Percentiles rank a stretch among this genome's conserved stretches.
Evolutionary conservation across 2,888 invertebrate genomes (phyloP).

Genomic region (Lasius fuliginosus): DNA sequence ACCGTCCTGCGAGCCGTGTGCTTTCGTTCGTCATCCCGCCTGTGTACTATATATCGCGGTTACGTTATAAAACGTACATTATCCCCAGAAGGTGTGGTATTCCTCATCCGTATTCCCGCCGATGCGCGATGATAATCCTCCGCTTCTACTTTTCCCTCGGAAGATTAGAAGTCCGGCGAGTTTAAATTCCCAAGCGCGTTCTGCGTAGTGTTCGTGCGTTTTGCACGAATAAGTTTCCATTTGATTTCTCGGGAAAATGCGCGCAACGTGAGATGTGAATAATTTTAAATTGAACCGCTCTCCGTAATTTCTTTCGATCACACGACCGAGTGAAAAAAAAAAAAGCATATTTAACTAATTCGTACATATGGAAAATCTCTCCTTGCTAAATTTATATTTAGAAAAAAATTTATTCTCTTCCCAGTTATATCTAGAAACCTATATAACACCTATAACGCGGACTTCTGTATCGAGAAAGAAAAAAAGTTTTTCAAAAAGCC

Average conservation of each 20-base stretch:
- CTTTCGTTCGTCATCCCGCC: slow-evolving; percentile 15
- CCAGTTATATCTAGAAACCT: neutral
- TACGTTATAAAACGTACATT: slow-evolving; percentile 9
- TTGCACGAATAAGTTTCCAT: neutral
- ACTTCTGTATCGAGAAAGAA: neutral
- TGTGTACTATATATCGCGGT: neutral
- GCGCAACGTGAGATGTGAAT: neutral
- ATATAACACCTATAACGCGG: too few relatives aligned
- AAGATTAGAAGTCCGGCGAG: neutral
- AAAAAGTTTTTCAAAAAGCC: neutral
- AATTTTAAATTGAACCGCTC: neutral
- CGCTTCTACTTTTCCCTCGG: slow-evolving; percentile 5
- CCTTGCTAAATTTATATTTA: too few relatives aligned
- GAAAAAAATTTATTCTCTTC: neutral
- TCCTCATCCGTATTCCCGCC: neutral
- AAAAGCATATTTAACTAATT: neutral
- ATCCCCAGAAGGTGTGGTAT: slow-evolving; percentile 10
- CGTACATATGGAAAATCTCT: neutral
- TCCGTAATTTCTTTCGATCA: neutral
- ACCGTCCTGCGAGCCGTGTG: slow-evolving; percentile 9
- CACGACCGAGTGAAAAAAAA: neutral
- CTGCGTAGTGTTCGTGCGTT: neutral
- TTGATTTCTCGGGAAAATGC: neutral
- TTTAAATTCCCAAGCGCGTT: neutral
- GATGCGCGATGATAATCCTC: slow-evolving; percentile 20